Evolutionary conservation across 1,140 invertebrate genomes (phyloP).

Genomic region (Pseudoatta argentina): DNA sequence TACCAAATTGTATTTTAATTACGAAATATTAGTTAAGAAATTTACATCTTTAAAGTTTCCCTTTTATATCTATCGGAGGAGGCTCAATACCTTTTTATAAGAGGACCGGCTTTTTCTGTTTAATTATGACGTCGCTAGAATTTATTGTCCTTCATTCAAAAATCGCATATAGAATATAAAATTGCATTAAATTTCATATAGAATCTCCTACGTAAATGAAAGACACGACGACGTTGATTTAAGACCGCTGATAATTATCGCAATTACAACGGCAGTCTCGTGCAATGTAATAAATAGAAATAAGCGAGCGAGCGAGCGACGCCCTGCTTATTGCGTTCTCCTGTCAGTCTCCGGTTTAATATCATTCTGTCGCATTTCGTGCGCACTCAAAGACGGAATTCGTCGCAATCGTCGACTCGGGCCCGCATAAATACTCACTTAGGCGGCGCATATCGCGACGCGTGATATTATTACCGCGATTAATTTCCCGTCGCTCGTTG

Average conservation of each 20-base stretch:
- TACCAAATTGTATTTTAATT: no score
- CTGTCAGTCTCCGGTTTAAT: slow-evolving; percentile 52
- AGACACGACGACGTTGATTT: slow-evolving; percentile 50
- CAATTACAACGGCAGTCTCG: slow-evolving; percentile 47
- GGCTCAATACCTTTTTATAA: background rate
- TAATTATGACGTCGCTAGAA: background rate
- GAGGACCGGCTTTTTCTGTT: background rate
- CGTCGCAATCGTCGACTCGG: slow-evolving; percentile 23
- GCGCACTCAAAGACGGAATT: slow-evolving; percentile 25
- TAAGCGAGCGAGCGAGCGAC: slow-evolving; percentile 24
- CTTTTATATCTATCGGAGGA: background rate
- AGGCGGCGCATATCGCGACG: slow-evolving; percentile 14
- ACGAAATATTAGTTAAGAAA: no score
- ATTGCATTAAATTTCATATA: background rate
- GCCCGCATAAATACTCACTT: slow-evolving; percentile 27
- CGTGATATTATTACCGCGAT: slow-evolving; percentile 52
- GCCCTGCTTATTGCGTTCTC: slow-evolving; percentile 33
- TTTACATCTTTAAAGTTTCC: no score
- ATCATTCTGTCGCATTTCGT: slow-evolving; percentile 34
- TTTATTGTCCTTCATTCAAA: background rate
- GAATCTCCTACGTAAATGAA: slow-evolving; percentile 5
- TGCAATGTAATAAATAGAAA: slow-evolving; percentile 57
- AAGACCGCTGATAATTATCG: slow-evolving; percentile 50
- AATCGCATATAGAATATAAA: background rate
- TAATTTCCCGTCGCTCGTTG: slow-evolving; percentile 45